Conservation (phyloP, 2,888 invertebrate genomes). For the Venusia cambrica region DNA sequence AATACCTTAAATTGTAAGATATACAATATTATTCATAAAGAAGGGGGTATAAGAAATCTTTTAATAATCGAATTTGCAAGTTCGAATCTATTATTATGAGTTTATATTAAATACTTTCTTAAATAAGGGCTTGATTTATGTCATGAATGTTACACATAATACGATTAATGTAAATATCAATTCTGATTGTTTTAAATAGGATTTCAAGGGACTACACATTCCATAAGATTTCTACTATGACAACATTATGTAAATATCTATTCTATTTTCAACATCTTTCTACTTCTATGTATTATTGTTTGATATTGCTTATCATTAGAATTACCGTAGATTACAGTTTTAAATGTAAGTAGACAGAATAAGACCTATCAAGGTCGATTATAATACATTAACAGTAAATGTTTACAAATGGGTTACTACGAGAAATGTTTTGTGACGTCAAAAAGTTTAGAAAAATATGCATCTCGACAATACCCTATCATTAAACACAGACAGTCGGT, state of each 20-base stretch:
- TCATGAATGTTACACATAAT: constrained; percentile 2
- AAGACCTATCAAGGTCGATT: constrained; percentile 20
- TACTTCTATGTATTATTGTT: constrained; percentile 37
- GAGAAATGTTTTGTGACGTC: constrained; percentile 61
- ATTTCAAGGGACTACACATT: constrained; percentile 39
- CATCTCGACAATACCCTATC: constrained; percentile 67
- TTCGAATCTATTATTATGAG: constrained; percentile 19
- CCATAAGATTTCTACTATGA: constrained; percentile 63
- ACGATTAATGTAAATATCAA: constrained; percentile 22
- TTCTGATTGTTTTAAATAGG: constrained; percentile 31
- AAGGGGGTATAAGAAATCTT: constrained; percentile 22
- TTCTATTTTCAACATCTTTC: constrained; percentile 66
- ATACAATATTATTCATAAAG: constrained; percentile 19
- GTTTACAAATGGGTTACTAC: constrained; percentile 62
- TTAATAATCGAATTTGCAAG: constrained; percentile 18
- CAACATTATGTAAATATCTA: constrained; percentile 49
- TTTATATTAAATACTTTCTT: constrained; percentile 5
- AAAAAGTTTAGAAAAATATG: constrained; percentile 80
- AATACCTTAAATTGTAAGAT: constrained; percentile 20
- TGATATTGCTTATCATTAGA: constrained; percentile 20
- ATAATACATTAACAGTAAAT: constrained; percentile 61
- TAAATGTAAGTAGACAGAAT: constrained; percentile 21
- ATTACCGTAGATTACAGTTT: constrained; percentile 20
- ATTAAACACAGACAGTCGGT: constrained; percentile 68
- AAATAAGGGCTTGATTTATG: no score